Conservation (phyloP, 2,797 vertebrate genomes). For the Eulemur mongoz region DNA sequence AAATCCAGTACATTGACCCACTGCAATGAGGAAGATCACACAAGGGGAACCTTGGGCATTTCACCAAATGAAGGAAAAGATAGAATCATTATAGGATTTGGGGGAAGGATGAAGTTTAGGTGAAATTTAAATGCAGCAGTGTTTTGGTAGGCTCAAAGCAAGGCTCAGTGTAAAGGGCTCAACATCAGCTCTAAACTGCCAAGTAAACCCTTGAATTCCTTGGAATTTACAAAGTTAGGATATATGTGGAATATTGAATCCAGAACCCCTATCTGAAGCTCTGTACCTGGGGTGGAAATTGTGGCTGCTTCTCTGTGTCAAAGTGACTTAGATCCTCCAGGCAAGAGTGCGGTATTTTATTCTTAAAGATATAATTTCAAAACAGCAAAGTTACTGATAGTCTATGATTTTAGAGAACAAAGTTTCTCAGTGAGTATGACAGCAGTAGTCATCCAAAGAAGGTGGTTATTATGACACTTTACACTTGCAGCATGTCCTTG, state of each 20-base stretch:
- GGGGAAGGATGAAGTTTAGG: background rate
- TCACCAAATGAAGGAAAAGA: background rate
- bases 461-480: background rate
- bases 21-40: background rate
- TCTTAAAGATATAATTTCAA: constrained; percentile 28
- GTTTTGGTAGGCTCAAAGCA: constrained; percentile 24
- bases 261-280: background rate
- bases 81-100: background rate
- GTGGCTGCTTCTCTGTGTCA: background rate
- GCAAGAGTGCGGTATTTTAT: background rate
- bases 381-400: background rate
- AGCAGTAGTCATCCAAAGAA: background rate
- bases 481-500: background rate
- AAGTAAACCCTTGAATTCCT: background rate
- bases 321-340: background rate
- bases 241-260: background rate
- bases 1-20: background rate
- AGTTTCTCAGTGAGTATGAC: background rate
- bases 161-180: background rate
- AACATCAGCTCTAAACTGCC: background rate
- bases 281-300: background rate
- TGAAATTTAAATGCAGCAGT: background rate
- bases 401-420: constrained; percentile 38
- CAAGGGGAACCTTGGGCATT: background rate
- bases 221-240: background rate